Evolutionary conservation across 2,113 vertebrate species (phyloP), one percentile per base, ranked within the genome.

Genomic region (Apodemus sylvaticus): DNA sequence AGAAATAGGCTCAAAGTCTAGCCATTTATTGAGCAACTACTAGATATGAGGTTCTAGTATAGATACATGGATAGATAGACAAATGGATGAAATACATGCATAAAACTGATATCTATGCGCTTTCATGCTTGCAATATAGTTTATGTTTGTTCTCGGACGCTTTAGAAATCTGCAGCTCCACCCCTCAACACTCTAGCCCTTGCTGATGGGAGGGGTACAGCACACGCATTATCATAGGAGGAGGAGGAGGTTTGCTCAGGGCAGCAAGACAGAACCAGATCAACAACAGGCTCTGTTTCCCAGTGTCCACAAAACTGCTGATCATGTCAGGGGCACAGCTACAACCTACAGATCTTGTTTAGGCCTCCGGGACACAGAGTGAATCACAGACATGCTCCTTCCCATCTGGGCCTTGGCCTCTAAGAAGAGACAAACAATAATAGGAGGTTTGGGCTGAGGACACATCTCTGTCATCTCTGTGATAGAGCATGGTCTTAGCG

Each of bases 141-240:
- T 26, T 26, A n/a, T 42, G 13, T 0, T 60, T 42, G 34, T 36
- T 68, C 39, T 34, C 26, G 3, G 36, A 53, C 7, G 10, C 42
- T 62, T 81, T n/a, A 16, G 48, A 31, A 14, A 70, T 36, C 34
- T 29, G 34, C 48, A 70, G 39, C 45, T 55, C 42, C 70, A 45
- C 39, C 53, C 24, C 11, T 3, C 81, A 11, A 14, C 26, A 68
- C 55, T 3, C 7, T 45, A 29, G 85, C 62, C 20, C 26, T 13
- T 34, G 13, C 5, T 70, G 22, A 16, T 64, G 12, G 1, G 16
- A 42, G 19, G 31, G n/a, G 7, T 34, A 11, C 14, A 31, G 26
- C 13, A 0, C 14, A 14, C 17, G 3, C 17, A 3, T 3, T 3
- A 42, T 7, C 68, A 26, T 3, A 45, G 24, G 10, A 31, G 17